Evolutionary conservation across 2,113 vertebrate genomes (phyloP), one percentile per base, ranked within the genome.

Genomic region (Mirza zaza): DNA sequence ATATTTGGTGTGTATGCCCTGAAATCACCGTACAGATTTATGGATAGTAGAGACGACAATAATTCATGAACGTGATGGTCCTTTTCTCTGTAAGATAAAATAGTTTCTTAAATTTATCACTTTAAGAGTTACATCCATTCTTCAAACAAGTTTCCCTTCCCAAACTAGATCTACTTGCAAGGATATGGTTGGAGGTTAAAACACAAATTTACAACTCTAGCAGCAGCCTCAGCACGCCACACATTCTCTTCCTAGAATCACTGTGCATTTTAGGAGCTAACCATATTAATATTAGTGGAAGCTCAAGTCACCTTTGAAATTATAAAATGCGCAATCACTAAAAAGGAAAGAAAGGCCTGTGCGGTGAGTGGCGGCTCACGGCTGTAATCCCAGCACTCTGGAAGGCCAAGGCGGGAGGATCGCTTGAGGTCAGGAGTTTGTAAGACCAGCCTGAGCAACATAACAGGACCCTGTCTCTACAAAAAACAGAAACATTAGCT

Each of bases 91-190:
- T 45, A 81, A 83, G 67, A 52, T 71, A 77, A 73, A 71, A 17
- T 52, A 0, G 1, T 45, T 76, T 94, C 67, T 71, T 86, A 86
- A n/a, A 36, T 92, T 27, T 92, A 70, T 81, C 48, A 17, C n/a
- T 71, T 61, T 63, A 70, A 76, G 50, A 81, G 20, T 45, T 61
- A 67, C 5, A 25, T 27, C 17, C 0, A 48, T 29, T n/a, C 48
- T 93, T 67, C 70, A 90, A 71, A 39, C 25, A 57, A 87, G 18
- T 84, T 61, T 76, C 29, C 29, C 77, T 87, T 91, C 39, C 39
- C 45, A 90, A 70, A 76, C 17, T 10, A 85, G 27, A 73, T 29
- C 27, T 5, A 50, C 20, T 68, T 39, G 11, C 84, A 90, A 63
- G 61, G 21, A 36, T 59, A 55, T 1, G 23, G 25, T 17, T 29